A percentile compares a stretch with the other conserved stretches of the same genome.
Evolutionary conservation across 2,888 invertebrate species (phyloP).

Genomic region (Mechanitis messenoides): DNA sequence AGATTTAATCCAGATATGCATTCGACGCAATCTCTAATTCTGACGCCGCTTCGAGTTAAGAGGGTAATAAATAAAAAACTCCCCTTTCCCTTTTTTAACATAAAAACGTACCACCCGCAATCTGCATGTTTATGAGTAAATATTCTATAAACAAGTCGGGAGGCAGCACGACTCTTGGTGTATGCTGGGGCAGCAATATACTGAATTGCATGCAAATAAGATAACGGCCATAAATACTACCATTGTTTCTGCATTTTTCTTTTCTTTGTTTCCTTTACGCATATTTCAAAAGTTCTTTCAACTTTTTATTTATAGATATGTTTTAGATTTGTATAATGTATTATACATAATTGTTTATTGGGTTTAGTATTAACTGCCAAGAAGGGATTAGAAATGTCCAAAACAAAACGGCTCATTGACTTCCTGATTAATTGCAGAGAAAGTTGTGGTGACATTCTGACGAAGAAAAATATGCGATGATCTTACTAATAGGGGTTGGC

Average conservation of each 20-base stretch:
- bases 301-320: conserved; percentile 27
- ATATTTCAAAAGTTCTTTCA: conserved; percentile 51
- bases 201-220: conserved; percentile 74
- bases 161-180: conserved; percentile 46
- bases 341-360: conserved; percentile 10
- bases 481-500: conserved; percentile 23
- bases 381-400: conserved; percentile 69
- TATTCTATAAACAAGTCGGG: conserved; percentile 74
- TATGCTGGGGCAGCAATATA: conserved; percentile 61
- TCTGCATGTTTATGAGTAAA: conserved; percentile 76
- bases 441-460: conserved; percentile 65
- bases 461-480: conserved; percentile 41
- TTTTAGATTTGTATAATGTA: conserved; percentile 6
- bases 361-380: conserved; percentile 47
- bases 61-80: conserved; percentile 73
- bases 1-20: conserved; percentile 43
- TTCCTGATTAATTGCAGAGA: conserved; percentile 71
- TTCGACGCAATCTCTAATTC: conserved; percentile 53
- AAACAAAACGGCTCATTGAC: conserved; percentile 75
- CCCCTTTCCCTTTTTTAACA: conserved; percentile 71
- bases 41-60: conserved; percentile 63
- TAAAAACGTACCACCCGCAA: conserved; percentile 75
- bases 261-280: conserved; percentile 50
- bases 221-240: conserved; percentile 67
- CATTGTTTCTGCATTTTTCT: conserved; percentile 48